phyloP scores from a whole-genome alignment of 2,888 invertebrate genomes.

The Entomobrya proxima region DNA sequence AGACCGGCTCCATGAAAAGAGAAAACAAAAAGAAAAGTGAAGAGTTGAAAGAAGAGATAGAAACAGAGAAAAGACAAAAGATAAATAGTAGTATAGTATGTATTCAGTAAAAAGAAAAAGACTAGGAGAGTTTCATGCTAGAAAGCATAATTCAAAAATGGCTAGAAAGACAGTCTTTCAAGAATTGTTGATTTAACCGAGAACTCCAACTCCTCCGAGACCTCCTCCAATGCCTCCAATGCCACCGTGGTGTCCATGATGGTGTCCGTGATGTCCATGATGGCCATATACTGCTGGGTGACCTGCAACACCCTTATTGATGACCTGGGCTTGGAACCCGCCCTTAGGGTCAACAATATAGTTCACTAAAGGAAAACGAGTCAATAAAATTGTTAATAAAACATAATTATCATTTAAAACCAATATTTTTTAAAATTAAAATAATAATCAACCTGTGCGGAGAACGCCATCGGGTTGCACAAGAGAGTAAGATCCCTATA shows the following conservation, averaged over 20 bases:
- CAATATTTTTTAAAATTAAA: too few relatives aligned
- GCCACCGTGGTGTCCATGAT: background rate
- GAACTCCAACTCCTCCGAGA: conserved; percentile 40
- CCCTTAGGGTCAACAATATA: conserved; percentile 38
- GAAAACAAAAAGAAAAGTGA: background rate
- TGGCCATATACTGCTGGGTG: conserved; percentile 38
- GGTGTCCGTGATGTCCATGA: background rate
- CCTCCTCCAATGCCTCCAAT: conserved; percentile 23
- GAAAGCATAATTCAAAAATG: background rate
- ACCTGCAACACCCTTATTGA: conserved; percentile 50
- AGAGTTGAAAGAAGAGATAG: background rate
- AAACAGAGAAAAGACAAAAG: background rate
- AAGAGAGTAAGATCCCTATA: conserved; percentile 59
- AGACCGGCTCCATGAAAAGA: conserved; percentile 40
- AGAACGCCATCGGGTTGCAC: conserved; percentile 65
- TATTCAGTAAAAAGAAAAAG: conserved; percentile 8
- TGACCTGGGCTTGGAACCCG: conserved; percentile 61
- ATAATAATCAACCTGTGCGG: too few relatives aligned
- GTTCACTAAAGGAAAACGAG: too few relatives aligned
- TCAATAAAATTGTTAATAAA: too few relatives aligned
- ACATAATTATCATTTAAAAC: too few relatives aligned
- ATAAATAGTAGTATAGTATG: background rate
- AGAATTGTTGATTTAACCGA: conserved; percentile 39
- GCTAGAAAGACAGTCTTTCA: conserved; percentile 14
- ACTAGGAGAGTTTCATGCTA: conserved; percentile 29